phyloP scores from a whole-genome alignment of 2,113 vertebrate species.

The Onychostruthus taczanowskii region DNA sequence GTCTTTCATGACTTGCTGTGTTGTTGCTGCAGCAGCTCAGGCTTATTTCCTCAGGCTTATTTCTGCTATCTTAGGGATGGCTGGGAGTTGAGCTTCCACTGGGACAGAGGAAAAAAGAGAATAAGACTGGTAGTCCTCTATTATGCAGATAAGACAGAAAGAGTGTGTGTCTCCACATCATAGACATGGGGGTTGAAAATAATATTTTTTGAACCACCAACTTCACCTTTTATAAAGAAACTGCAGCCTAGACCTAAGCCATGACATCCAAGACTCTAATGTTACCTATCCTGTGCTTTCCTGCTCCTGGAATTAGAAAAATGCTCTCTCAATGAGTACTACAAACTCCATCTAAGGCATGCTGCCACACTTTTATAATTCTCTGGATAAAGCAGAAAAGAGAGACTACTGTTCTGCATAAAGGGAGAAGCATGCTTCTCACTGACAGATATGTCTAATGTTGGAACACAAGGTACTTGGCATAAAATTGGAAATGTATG shows the following conservation, averaged over 20 bases:
- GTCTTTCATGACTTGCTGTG: not conserved
- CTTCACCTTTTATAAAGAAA: not conserved
- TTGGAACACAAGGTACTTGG: not conserved
- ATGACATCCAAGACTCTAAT: not conserved
- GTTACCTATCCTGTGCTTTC: not conserved
- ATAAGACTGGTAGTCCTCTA: not conserved
- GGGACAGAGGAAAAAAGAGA: not conserved
- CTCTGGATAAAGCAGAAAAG: not conserved
- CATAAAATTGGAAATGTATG: not conserved
- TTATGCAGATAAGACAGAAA: rapidly evolving
- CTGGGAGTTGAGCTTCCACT: not conserved
- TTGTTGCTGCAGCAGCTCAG: not conserved
- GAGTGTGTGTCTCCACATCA: not conserved
- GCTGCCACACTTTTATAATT: not conserved
- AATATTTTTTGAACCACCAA: not conserved
- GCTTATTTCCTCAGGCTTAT: not conserved
- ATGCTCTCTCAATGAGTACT: not conserved
- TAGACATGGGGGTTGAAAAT: not conserved
- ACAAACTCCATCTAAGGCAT: not conserved
- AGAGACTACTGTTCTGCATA: not conserved
- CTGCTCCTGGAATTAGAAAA: not conserved
- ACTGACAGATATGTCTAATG: not conserved
- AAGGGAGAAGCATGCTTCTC: not conserved
- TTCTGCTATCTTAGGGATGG: not conserved
- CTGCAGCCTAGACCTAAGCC: not conserved